phyloP scores from a whole-genome alignment of 2,113 vertebrate species.

The Apodemus sylvaticus region DNA sequence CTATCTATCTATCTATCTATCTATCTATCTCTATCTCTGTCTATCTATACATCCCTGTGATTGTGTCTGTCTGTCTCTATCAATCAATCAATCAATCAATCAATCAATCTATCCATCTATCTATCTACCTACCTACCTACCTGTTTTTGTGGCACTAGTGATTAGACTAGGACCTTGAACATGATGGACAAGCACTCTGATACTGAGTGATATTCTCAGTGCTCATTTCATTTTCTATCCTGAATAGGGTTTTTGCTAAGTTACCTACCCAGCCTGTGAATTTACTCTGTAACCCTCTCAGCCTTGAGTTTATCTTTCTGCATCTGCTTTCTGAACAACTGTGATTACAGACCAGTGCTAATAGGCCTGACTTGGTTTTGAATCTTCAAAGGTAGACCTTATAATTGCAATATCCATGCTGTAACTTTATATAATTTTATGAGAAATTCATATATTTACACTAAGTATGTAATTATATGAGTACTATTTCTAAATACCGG shows the following conservation, averaged over 20 bases:
- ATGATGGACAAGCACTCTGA: neutral
- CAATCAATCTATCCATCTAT: neutral
- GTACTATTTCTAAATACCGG: neutral
- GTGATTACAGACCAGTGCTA: neutral
- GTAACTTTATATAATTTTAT: neutral
- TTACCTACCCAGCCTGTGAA: neutral
- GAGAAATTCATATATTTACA: neutral
- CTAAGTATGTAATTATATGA: neutral
- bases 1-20: too few species aligned
- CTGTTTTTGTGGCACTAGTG: neutral
- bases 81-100: neutral
- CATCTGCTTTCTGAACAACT: neutral
- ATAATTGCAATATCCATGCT: neutral
- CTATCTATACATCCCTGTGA: too few species aligned
- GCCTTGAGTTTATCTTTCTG: neutral
- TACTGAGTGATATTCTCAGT: neutral
- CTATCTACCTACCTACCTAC: neutral
- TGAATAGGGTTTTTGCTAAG: neutral
- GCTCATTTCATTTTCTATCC: neutral
- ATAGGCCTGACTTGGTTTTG: neutral
- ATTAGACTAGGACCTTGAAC: neutral
- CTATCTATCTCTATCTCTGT: too few species aligned
- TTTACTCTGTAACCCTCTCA: neutral
- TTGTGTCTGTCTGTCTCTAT: neutral
- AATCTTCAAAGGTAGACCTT: constrained; percentile 17